phyloP scores from a whole-genome alignment of 2,113 vertebrate genomes.

The Colaptes auratus region DNA sequence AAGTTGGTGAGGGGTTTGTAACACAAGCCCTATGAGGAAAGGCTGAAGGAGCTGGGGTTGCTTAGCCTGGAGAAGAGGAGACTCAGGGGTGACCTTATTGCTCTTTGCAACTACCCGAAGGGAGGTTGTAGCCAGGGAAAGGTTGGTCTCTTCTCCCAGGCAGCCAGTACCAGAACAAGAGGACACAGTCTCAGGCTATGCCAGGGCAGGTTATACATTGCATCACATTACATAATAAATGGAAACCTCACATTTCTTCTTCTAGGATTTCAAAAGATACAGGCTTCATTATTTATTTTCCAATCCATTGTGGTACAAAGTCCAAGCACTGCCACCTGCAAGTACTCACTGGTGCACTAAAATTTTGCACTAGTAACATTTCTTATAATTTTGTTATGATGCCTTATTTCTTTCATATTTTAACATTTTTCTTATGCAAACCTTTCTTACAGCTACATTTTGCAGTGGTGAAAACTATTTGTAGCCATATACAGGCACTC shows the following conservation, averaged over 20 bases:
- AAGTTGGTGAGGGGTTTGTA: too few relatives aligned
- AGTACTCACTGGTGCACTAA: not conserved
- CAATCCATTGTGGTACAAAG: not conserved
- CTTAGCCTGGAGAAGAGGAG: too few relatives aligned
- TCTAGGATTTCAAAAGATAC: not conserved
- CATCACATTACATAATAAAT: not conserved
- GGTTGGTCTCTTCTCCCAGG: too few relatives aligned
- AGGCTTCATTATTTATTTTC: not conserved
- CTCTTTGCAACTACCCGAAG: too few relatives aligned
- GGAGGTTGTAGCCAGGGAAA: too few relatives aligned
- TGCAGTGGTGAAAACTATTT: not conserved
- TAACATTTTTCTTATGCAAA: not conserved
- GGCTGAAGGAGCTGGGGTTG: too few relatives aligned
- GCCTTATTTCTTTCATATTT: not conserved
- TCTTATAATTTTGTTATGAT: not conserved
- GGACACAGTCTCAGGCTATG: too few relatives aligned
- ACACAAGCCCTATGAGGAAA: too few relatives aligned
- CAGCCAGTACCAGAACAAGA: too few relatives aligned
- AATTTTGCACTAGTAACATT: not conserved
- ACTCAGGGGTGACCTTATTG: too few relatives aligned
- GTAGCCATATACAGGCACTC: not conserved
- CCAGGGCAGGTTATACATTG: not conserved
- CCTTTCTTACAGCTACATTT: not conserved
- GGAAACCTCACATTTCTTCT: not conserved
- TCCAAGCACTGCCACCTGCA: not conserved